phyloP scores from a whole-genome alignment of 2,113 vertebrate species.

The Toxotes jaculatrix region DNA sequence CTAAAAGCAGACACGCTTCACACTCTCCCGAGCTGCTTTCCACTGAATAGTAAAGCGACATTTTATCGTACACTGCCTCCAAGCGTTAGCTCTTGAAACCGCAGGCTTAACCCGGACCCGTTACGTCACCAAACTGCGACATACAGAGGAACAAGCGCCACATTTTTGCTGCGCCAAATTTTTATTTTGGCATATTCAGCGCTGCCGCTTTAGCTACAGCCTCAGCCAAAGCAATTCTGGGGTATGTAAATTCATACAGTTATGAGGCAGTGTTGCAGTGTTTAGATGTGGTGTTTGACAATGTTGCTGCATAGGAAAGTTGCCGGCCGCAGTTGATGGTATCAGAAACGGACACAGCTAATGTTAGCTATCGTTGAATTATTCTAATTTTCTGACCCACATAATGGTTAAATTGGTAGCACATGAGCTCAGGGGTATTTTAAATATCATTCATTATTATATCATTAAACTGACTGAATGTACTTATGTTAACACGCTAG shows the following conservation, averaged over 20 bases:
- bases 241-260: constrained; percentile 37
- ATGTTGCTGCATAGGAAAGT: background rate
- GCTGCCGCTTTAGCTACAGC: background rate
- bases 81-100: background rate
- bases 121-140: constrained; percentile 67
- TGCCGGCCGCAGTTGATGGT: background rate
- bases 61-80: constrained; percentile 28
- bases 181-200: constrained; percentile 9
- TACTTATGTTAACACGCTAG: background rate
- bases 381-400: background rate
- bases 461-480: fast-evolving
- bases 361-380: background rate
- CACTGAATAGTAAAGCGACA: background rate
- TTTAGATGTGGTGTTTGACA: background rate
- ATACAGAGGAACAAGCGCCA: constrained; percentile 52
- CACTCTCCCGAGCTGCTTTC: no score
- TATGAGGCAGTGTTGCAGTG: fast-evolving
- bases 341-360: background rate
- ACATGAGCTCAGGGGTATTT: fast-evolving
- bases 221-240: background rate
- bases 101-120: fast-evolving
- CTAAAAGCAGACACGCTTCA: background rate
- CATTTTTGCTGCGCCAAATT: constrained; percentile 59
- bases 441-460: background rate
- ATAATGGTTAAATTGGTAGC: background rate